Percentiles rank a stretch among this genome's conserved stretches.
Evolutionary conservation across 1,140 invertebrate species (phyloP).

Genomic region (Drosophila eugracilis): DNA sequence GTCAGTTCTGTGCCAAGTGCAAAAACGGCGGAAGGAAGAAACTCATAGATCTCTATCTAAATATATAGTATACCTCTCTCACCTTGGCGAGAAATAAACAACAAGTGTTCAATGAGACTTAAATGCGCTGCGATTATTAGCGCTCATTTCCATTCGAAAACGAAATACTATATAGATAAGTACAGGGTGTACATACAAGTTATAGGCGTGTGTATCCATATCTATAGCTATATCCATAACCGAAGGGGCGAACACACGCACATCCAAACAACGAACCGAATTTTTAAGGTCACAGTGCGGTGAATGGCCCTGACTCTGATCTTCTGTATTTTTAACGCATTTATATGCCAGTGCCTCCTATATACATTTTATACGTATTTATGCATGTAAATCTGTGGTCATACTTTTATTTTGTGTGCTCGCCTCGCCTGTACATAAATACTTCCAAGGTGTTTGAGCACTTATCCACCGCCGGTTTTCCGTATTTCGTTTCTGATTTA

Average conservation of each 20-base stretch:
- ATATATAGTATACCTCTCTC: slow-evolving; percentile 9
- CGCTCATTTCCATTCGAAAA: slow-evolving; percentile 33
- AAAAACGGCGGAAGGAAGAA: slow-evolving; percentile 41
- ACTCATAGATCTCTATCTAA: slow-evolving; percentile 14
- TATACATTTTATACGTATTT: slow-evolving; percentile 45
- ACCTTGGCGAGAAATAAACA: slow-evolving; percentile 38
- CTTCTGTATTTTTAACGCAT: slow-evolving; percentile 70
- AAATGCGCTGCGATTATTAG: slow-evolving; percentile 23
- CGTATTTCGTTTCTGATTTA: slow-evolving; percentile 43
- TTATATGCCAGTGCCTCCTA: slow-evolving; percentile 23
- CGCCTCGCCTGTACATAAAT: slow-evolving; percentile 9
- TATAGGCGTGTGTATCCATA: slow-evolving; percentile 18
- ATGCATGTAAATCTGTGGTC: slow-evolving; percentile 59
- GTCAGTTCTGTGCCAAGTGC: slow-evolving; percentile 46
- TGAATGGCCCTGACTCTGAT: slow-evolving; percentile 76
- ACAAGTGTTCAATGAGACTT: slow-evolving; percentile 35
- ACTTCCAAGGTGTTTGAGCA: slow-evolving; percentile 39
- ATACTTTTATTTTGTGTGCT: slow-evolving; percentile 40
- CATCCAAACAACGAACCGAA: slow-evolving; percentile 40
- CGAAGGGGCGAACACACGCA: slow-evolving; percentile 5
- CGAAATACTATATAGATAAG: slow-evolving; percentile 4
- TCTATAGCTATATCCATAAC: background rate
- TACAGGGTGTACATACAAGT: slow-evolving; percentile 21
- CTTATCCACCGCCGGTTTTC: slow-evolving; percentile 35
- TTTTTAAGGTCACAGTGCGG: slow-evolving; percentile 69